Conservation (phyloP, 1,140 invertebrate genomes). For the Globodera rostochiensis region DNA sequence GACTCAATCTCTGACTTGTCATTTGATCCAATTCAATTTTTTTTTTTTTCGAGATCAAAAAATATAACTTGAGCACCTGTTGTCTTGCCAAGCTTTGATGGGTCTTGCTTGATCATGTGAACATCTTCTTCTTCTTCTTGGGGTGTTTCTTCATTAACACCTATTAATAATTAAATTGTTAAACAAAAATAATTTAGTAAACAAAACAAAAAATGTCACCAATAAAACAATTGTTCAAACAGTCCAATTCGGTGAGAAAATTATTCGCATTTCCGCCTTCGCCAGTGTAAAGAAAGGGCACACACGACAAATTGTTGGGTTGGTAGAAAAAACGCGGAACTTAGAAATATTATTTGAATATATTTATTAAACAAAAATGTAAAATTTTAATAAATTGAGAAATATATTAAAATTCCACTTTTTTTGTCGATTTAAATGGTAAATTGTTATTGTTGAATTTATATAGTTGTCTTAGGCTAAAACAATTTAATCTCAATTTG, state of each 20-base stretch:
- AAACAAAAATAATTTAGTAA: conserved; percentile 3
- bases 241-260: conserved; percentile 40
- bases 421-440: neutral
- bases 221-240: conserved; percentile 43
- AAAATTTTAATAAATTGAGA: neutral
- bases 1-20: no score
- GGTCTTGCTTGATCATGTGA: conserved; percentile 21
- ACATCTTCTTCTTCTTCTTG: conserved; percentile 31
- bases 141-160: conserved; percentile 27
- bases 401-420: neutral
- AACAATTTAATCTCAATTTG: neutral
- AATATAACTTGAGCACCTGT: neutral
- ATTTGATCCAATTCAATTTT: no score
- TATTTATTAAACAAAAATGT: neutral
- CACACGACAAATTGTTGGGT: conserved; percentile 28
- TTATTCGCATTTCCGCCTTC: conserved; percentile 43
- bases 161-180: conserved; percentile 23
- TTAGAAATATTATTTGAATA: conserved; percentile 10
- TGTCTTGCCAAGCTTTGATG: neutral
- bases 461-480: neutral
- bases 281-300: conserved; percentile 37
- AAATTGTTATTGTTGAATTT: neutral
- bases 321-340: conserved; percentile 39
- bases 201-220: conserved; percentile 28
- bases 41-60: no score